phyloP scores from a whole-genome alignment of 2,888 invertebrate species.

The Andrena bicolor region DNA sequence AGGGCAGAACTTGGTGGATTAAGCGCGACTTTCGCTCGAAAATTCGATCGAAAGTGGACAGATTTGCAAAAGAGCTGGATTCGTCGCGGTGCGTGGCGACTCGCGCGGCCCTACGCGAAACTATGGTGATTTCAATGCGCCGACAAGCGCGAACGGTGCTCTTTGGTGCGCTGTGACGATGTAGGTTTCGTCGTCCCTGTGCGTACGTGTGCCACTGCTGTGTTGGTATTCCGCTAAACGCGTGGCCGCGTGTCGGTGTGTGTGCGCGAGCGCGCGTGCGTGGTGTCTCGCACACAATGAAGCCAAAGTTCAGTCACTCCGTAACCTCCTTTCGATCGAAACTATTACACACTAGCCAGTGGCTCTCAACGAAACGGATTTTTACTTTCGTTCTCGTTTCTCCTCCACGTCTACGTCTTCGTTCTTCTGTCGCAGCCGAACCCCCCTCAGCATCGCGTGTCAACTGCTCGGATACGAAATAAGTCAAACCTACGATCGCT shows the following conservation, averaged over 20 bases:
- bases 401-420: conserved; percentile 3
- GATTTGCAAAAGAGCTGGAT: neutral
- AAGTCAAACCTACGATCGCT: neutral
- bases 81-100: conserved; percentile 61
- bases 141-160: conserved; percentile 44
- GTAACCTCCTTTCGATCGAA: conserved; percentile 85
- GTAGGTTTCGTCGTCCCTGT: conserved; percentile 26
- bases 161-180: conserved; percentile 42
- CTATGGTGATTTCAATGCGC: conserved; percentile 62
- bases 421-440: conserved; percentile 1
- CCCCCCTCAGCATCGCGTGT: neutral
- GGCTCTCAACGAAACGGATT: conserved; percentile 78
- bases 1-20: neutral
- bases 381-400: conserved; percentile 79
- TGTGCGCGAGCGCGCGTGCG: conserved; percentile 52
- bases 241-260: conserved; percentile 45
- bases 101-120: conserved; percentile 38
- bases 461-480: neutral
- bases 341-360: conserved; percentile 84
- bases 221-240: conserved; percentile 62
- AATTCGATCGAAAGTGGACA: neutral
- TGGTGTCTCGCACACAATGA: conserved; percentile 74
- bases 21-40: neutral
- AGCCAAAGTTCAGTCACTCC: conserved; percentile 84
- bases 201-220: neutral